Conservation (phyloP, 2,888 invertebrate species). For the Hylaea fasciaria region DNA sequence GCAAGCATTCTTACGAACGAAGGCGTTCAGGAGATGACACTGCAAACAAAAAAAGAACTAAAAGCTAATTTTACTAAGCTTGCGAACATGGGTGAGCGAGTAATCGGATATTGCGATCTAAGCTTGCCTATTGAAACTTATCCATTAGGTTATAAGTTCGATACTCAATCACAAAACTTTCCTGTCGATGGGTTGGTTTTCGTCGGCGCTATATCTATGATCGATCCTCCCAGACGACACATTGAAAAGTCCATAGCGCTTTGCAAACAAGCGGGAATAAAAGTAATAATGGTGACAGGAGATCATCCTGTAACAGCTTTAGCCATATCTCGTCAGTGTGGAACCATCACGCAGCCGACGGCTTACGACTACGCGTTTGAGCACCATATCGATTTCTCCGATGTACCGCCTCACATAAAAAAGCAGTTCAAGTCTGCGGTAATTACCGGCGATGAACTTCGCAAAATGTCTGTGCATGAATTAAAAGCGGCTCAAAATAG, state of each 20-base stretch:
- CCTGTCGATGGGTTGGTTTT: conserved; percentile 85
- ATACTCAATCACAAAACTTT: conserved; percentile 87
- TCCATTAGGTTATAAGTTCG: conserved; percentile 84
- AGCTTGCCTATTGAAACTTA: conserved; percentile 81
- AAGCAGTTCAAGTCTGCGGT: conserved; percentile 69
- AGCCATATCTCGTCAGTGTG: conserved; percentile 88
- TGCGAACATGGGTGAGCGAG: conserved; percentile 94
- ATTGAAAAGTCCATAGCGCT: conserved; percentile 88
- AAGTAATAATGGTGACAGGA: conserved; percentile 89
- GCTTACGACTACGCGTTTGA: conserved; percentile 89
- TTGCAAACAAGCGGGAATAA: conserved; percentile 89
- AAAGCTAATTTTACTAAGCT: conserved; percentile 89
- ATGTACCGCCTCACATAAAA: conserved; percentile 80
- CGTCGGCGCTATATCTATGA: conserved; percentile 88
- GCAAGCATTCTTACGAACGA: conserved; percentile 81
- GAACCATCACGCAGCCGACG: conserved; percentile 87
- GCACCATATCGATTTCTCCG: conserved; percentile 80
- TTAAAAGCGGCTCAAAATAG: conserved; percentile 84
- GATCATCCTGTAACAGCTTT: conserved; percentile 90
- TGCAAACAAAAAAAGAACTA: conserved; percentile 79
- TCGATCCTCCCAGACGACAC: conserved; percentile 88
- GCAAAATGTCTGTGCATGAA: conserved; percentile 82
- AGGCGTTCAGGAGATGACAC: conserved; percentile 78
- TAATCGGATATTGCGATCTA: conserved; percentile 92
- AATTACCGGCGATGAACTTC: conserved; percentile 82